Evolutionary conservation across 2,113 vertebrate species (phyloP), one percentile per base, ranked within the genome.

Genomic region (Delphinapterus leucas): DNA sequence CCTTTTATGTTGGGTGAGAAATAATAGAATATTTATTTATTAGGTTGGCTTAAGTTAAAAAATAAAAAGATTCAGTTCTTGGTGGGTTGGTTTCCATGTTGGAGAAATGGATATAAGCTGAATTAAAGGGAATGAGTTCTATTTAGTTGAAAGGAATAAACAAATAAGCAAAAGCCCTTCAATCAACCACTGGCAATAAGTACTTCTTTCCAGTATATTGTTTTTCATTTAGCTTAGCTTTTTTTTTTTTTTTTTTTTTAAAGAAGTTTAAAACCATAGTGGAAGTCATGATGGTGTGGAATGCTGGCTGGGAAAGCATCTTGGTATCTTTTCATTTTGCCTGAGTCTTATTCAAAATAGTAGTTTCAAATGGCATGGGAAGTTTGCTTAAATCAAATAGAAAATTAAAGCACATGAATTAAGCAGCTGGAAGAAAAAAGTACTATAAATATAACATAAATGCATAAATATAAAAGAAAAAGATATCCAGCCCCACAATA

Each of bases 101-200:
- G 44, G 68, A 96, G 88, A 96, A 94, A 92, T 91, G 87, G 23
- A 53, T 53, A 53, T 38, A 93, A 60, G 38, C 55, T 67, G 55
- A 92, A 82, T 96, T 90, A 87, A 96, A 94, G 33, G 44, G n/a
- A 85, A 68, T 90, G 17, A 55, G 49, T 92, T 90, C 68, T 92
- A 49, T 92, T 83, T 74, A 73, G 61, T 83, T 80, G 49, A 76
- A 14, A 97, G n/a, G n/a, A 82, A 89, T 53, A 84, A 94, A 90
- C 73, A 96, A 92, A 93, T 44, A 95, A 88, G 87, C 63, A 92
- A 96, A 88, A 60, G 20, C n/a, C 49, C 77, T 67, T 76, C 53
- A 77, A 55, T 61, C 68, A 70, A 55, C 21, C 47, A 89, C 73
- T 94, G 88, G 79, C 92, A 97, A 97, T 92, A 25, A 58, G 13